A percentile compares a stretch with the other conserved stretches of the same genome.
Conservation (phyloP, 2,113 vertebrate species). For the Campylomormyrus tamandua region DNA sequence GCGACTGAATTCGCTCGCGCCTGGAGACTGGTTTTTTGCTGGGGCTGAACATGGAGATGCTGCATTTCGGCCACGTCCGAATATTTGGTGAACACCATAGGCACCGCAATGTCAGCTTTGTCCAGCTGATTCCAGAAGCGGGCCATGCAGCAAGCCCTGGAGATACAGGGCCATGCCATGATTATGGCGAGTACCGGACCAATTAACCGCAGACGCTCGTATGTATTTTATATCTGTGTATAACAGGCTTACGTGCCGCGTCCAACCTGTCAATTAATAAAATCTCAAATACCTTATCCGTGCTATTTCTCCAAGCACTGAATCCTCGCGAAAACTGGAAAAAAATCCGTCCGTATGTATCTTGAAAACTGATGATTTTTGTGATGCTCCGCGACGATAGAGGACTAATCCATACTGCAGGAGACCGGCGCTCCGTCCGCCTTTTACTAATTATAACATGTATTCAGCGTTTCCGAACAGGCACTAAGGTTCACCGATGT, state of each 20-base stretch:
- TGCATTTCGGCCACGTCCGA: slow-evolving; percentile 81
- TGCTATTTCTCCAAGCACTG: background rate
- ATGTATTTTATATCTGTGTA: background rate
- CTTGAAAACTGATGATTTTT: background rate
- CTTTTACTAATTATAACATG: background rate
- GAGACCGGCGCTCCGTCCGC: background rate
- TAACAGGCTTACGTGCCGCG: background rate
- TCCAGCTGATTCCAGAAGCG: slow-evolving; percentile 97
- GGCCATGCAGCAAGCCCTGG: slow-evolving; percentile 92
- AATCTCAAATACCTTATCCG: slow-evolving; percentile 3
- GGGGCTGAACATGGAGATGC: slow-evolving; percentile 60
- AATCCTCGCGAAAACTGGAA: slow-evolving; percentile 24
- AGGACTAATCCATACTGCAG: slow-evolving; percentile 33
- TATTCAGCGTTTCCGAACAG: background rate
- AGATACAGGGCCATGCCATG: slow-evolving; percentile 98
- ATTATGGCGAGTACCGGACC: slow-evolving; percentile 26
- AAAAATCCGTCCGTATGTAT: slow-evolving; percentile 41
- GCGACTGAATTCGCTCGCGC: slow-evolving; percentile 58
- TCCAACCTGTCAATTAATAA: background rate
- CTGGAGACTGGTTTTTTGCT: slow-evolving; percentile 30
- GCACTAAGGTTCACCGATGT: background rate
- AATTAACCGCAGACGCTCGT: background rate
- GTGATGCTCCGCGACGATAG: background rate
- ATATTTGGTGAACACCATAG: slow-evolving; percentile 88
- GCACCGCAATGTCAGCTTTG: slow-evolving; percentile 91